These are phyloP conservation scores for Mus minutoides DNA, from an alignment of 2,797 vertebrate species.

Conservation along the genomic window DNA sequence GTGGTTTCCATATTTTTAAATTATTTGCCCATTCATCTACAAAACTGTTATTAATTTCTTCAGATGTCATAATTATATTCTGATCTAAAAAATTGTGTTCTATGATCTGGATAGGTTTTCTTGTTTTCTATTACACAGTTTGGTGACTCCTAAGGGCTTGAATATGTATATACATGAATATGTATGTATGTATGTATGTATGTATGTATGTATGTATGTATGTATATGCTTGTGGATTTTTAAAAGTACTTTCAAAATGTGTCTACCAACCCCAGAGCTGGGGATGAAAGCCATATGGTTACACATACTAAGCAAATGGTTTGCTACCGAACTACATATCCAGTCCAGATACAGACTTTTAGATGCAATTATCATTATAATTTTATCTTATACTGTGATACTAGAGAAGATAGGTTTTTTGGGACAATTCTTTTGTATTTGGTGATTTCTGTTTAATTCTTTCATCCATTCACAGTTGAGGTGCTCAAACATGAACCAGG, in stretches of 20 bases:
- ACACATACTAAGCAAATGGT: not conserved
- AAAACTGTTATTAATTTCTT: conserved; percentile 3
- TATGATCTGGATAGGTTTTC: not conserved
- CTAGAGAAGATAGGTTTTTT: not conserved
- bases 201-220: not conserved
- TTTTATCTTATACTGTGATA: not conserved
- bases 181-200: not conserved
- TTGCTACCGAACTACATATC: not conserved
- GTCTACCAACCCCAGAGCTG: not conserved
- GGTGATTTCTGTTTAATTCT: not conserved
- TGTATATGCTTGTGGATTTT: not conserved
- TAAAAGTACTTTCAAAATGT: not conserved
- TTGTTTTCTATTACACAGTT: not conserved
- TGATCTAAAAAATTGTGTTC: not conserved
- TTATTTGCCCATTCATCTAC: not conserved
- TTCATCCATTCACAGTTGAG: not conserved
- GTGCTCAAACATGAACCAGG: not conserved
- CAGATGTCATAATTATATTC: not conserved
- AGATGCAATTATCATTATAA: not conserved
- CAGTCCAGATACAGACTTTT: not conserved
- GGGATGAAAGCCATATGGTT: not conserved
- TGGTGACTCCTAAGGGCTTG: not conserved
- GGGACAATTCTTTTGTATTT: not conserved
- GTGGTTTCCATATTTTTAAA: not conserved
- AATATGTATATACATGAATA: not conserved